Evolutionary conservation across 2,888 invertebrate species (phyloP).

Genomic region (Eilema depressum): DNA sequence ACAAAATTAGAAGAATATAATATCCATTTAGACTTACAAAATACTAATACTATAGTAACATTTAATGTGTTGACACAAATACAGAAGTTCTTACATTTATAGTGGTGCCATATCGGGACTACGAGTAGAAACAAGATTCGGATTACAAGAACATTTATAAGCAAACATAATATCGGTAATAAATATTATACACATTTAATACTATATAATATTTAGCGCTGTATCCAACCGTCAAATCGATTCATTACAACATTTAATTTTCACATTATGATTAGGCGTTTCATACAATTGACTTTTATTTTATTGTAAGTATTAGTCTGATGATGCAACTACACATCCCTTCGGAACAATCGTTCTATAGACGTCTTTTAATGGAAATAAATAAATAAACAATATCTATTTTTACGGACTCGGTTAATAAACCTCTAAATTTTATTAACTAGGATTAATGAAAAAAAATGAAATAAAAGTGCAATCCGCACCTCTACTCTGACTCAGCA

Average conservation of each 20-base stretch:
- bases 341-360: conserved; percentile 38
- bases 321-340: conserved; percentile 40
- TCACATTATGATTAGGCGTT: conserved; percentile 53
- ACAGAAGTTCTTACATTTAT: conserved; percentile 72
- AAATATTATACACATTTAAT: conserved; percentile 46
- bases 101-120: conserved; percentile 67
- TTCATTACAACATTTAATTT: conserved; percentile 48
- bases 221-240: conserved; percentile 53
- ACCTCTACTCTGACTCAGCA: conserved; percentile 64
- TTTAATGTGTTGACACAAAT: conserved; percentile 78
- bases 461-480: conserved; percentile 53
- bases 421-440: conserved; percentile 45
- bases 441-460: conserved; percentile 56
- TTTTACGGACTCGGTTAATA: conserved; percentile 36
- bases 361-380: conserved; percentile 44
- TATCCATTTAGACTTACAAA: conserved; percentile 85
- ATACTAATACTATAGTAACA: conserved; percentile 80
- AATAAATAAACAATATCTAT: conserved; percentile 28
- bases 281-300: conserved; percentile 78
- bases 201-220: conserved; percentile 48
- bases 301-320: conserved; percentile 57
- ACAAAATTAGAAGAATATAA: conserved; percentile 87
- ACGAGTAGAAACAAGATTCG: conserved; percentile 49
- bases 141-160: conserved; percentile 51
- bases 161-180: conserved; percentile 49